Evolutionary conservation across 2,888 invertebrate genomes (phyloP).

Genomic region (Omphaloscelis lunosa): DNA sequence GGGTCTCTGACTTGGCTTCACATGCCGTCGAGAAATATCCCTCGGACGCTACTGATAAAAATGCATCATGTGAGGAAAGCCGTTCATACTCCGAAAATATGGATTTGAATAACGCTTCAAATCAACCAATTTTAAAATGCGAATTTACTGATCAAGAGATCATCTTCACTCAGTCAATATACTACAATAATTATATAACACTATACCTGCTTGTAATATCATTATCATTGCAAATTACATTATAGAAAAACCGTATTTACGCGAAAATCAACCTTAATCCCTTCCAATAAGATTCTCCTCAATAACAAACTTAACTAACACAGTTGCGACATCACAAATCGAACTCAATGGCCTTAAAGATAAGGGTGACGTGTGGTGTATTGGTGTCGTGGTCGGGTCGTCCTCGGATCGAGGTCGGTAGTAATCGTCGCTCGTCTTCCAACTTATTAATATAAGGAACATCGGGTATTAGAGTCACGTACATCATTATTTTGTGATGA

Average conservation of each 20-base stretch:
- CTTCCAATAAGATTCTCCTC: not conserved
- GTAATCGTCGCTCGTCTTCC: constrained; percentile 62
- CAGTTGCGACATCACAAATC: constrained; percentile 25
- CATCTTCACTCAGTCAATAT: not conserved
- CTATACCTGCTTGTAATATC: not conserved
- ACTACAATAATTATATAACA: constrained; percentile 36
- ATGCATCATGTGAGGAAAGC: too few relatives aligned
- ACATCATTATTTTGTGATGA: not conserved
- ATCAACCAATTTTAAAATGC: too few relatives aligned
- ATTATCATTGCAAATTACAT: constrained; percentile 39
- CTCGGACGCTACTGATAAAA: too few relatives aligned
- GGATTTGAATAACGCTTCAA: too few relatives aligned
- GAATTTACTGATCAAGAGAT: too few relatives aligned
- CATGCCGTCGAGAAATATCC: too few relatives aligned
- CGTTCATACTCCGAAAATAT: too few relatives aligned
- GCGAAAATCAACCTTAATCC: constrained; percentile 28
- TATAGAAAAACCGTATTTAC: not conserved
- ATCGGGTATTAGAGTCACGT: constrained; percentile 19
- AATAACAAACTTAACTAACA: constrained; percentile 9
- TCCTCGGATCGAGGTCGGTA: constrained; percentile 63
- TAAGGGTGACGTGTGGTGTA: constrained; percentile 49
- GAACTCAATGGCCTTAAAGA: constrained; percentile 16
- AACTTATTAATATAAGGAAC: constrained; percentile 63
- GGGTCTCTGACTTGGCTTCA: too few relatives aligned
- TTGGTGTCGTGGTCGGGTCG: constrained; percentile 42